These are phyloP conservation scores for Okamejei kenojei DNA, from an alignment of 2,797 vertebrate genomes.

Conservation along the genomic window DNA sequence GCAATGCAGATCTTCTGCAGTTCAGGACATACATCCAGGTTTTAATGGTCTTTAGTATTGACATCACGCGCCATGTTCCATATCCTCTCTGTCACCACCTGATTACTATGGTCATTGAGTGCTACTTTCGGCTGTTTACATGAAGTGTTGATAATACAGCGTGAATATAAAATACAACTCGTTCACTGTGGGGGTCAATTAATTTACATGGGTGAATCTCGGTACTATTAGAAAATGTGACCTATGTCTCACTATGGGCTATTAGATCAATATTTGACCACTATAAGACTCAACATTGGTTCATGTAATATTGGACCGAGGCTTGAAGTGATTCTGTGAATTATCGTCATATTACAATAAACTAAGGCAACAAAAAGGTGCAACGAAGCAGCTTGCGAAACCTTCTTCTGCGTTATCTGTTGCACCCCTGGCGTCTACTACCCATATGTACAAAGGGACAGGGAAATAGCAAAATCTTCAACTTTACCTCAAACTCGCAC, in stretches of 20 bases:
- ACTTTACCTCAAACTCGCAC: too few species aligned
- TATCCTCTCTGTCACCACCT: conserved; percentile 4
- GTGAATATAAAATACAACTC: conserved; percentile 8
- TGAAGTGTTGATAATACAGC: background rate
- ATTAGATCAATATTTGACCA: background rate
- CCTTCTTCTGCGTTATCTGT: too few species aligned
- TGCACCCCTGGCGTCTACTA: too few species aligned
- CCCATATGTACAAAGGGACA: too few species aligned
- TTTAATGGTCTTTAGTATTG: conserved; percentile 2
- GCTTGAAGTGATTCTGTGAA: conserved; percentile 4
- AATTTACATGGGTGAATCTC: background rate
- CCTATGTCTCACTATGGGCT: background rate
- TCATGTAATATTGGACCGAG: background rate
- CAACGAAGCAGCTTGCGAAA: too few species aligned
- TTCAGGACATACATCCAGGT: background rate
- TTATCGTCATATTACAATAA: background rate
- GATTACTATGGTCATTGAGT: conserved; percentile 14
- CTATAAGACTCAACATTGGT: background rate
- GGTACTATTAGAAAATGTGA: background rate
- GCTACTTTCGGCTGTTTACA: background rate
- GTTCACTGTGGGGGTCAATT: background rate
- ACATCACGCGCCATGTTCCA: background rate
- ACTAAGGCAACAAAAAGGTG: background rate
- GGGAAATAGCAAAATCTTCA: too few species aligned
- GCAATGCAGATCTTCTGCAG: conserved; percentile 33